Evolutionary conservation across 2,888 invertebrate species (phyloP), one percentile per base, ranked within the genome.

Genomic region (Pandemis corylana): DNA sequence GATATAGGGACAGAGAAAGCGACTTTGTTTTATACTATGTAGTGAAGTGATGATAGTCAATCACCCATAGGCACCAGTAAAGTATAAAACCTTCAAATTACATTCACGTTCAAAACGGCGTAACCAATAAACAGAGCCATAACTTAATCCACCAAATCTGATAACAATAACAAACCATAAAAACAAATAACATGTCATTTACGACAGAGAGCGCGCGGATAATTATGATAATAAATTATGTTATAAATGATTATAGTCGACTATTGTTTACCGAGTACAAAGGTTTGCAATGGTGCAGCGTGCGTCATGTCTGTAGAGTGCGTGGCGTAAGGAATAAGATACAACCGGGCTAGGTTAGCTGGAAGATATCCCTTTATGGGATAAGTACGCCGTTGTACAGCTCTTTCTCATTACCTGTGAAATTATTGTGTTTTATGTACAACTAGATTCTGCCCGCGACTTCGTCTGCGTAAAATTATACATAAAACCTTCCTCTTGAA

Each of bases 241-340:
- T 41, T 67, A 53, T 53, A 67, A 67, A 67, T 15, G 41, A 67
- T 67, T 53, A 41, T 41, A 12, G 67, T 9, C 28, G 28, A 53
- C 36, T 67, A 49, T 67, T 67, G 67, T 67, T 67, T 67, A 67
- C 49, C 12, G 15, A 65, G 6, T 41, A 67, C 67, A 53, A 53
- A 67, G 67, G 51, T 36, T 53, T 53, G 67, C 53, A 36, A 9
- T 36, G 66, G 9, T 66, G 66, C 65, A 64, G 51, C 41, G 49
- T 67, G 67, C 67, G 67, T 67, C 67, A 53, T 53, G 46, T 46
- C 64, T 12, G 10, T 6, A 9, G 15, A 12, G 41, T n/a, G 7
- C 28, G 36, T 42, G 61, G 61, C 7, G n/a, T n/a, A 62, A 6
- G 13, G 2, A 3, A 62, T n/a, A 41, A 41, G 41, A 7, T 13